These are phyloP conservation scores for Neuroterus valhalla DNA, from an alignment of 1,140 invertebrate genomes.

Conservation along the genomic window DNA sequence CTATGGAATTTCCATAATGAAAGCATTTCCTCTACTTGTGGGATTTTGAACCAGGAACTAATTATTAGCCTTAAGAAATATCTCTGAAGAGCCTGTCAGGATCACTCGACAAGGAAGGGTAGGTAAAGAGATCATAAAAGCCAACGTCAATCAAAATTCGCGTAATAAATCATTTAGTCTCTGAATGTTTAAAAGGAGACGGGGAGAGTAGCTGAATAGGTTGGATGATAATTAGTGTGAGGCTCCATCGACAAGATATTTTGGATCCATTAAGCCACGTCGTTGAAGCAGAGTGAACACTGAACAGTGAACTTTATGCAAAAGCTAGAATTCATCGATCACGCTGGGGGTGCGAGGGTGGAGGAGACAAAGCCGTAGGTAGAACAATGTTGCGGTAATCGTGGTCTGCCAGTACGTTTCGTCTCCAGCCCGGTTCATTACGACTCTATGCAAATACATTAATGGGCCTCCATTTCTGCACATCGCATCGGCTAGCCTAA, in stretches of 20 bases:
- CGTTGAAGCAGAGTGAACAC: background rate
- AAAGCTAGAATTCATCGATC: constrained; percentile 29
- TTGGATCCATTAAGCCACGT: constrained; percentile 14
- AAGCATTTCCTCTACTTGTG: background rate
- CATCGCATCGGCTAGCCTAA: constrained; percentile 35
- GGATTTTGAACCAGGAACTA: background rate
- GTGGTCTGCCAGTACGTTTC: constrained; percentile 34
- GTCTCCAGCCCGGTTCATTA: constrained; percentile 44
- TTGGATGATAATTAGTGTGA: constrained; percentile 12
- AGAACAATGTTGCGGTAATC: constrained; percentile 43
- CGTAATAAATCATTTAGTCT: constrained; percentile 20
- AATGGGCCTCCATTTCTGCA: constrained; percentile 46
- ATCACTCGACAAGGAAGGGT: constrained; percentile 4
- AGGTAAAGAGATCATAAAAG: constrained; percentile 9
- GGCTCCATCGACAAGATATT: constrained; percentile 14
- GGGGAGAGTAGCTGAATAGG: background rate
- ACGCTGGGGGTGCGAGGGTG: background rate
- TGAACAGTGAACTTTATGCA: constrained; percentile 12
- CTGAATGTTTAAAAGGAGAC: background rate
- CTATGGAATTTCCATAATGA: background rate
- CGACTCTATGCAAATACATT: constrained; percentile 47
- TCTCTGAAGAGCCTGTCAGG: background rate
- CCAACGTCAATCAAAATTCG: constrained; percentile 3
- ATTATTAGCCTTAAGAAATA: constrained; percentile 5
- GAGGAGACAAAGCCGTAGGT: constrained; percentile 23